Percentiles rank a stretch among this genome's conserved stretches.
These are phyloP conservation scores for Sphyrna mokarran DNA, from an alignment of 2,113 vertebrate genomes.

Conservation along the genomic window DNA sequence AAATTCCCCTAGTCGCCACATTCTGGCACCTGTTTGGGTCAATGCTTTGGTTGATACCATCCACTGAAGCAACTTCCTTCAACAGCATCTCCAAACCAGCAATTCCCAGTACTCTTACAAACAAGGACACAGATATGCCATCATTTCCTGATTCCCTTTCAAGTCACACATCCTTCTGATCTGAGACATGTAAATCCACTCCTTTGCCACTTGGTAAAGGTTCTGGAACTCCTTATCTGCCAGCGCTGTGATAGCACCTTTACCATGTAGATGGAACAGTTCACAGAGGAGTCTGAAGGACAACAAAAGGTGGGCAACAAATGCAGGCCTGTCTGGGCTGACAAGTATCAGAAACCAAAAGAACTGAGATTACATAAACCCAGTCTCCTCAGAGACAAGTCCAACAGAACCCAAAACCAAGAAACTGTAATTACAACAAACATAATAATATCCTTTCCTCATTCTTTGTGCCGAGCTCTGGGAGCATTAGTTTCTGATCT, in stretches of 20 bases:
- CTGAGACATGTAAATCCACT: too few species aligned
- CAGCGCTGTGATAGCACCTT: too few species aligned
- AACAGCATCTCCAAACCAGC: background rate
- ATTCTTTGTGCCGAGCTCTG: too few species aligned
- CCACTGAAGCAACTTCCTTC: background rate
- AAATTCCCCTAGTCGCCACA: too few species aligned
- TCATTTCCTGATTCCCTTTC: background rate
- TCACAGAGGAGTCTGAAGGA: background rate
- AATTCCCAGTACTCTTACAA: background rate
- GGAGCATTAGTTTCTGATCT: background rate
- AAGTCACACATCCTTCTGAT: background rate
- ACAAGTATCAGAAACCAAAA: background rate
- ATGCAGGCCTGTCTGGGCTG: background rate
- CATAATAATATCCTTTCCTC: constrained; percentile 6
- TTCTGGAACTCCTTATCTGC: too few species aligned
- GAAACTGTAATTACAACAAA: background rate
- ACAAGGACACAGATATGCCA: background rate
- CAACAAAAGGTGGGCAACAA: background rate
- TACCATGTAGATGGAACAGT: background rate
- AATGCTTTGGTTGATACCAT: background rate
- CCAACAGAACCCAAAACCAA: too few species aligned
- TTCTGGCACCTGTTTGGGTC: too few species aligned
- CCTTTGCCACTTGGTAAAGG: too few species aligned
- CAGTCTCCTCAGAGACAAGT: background rate
- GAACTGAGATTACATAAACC: background rate